Base-by-base conservation (phyloP, 1,140 invertebrate species). In the Wiebesia pumilae region DNA sequence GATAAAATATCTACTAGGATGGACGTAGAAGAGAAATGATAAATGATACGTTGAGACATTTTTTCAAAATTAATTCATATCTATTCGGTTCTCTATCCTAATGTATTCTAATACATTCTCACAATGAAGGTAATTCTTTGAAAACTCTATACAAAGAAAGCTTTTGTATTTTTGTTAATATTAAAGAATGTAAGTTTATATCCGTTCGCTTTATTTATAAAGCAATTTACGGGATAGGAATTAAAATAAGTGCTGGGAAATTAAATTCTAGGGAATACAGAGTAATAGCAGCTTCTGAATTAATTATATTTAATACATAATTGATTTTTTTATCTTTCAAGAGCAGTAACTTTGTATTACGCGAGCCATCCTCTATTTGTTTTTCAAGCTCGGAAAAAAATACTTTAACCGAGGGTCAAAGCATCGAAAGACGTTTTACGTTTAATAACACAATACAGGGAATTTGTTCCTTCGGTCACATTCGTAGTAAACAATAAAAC, bases 271-370 rank as follows among this genome's bases (percentile, higher is more conserved):
- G 19, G 24, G 16, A 33, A 24, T 3, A 16, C 24, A 38, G 69
- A 71, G 35, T 38, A 71, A 71, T 38, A 38, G 19, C 33, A 71
- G 38, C n/a, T 24, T 33, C 10, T 71, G 69, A 71, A 71, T 71
- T 71, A 71, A 38, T 38, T 71, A 30, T 47, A 47, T 27, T 47
- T 35, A 30, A 77, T 47, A 47, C 47, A 30, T 47, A 77, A 47
- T 43, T 51, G n/a, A 27, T 47, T 47, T 24, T 77, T 77, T 77
- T 77, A 77, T 77, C 40, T n/a, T 69, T 35, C 30, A 69, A 69
- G 3, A 69, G 16, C 33, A 69, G n/a, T 77, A 47, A 47, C 40
- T 51, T 38, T 77, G 38, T 0, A 77, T 77, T 77, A 77, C 38
- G 73, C 30, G 47, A 77, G 30, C 43, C n/a, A 47, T n/a, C 40